phyloP scores from a whole-genome alignment of 1,140 invertebrate genomes.

The Lepidurus packardi region DNA sequence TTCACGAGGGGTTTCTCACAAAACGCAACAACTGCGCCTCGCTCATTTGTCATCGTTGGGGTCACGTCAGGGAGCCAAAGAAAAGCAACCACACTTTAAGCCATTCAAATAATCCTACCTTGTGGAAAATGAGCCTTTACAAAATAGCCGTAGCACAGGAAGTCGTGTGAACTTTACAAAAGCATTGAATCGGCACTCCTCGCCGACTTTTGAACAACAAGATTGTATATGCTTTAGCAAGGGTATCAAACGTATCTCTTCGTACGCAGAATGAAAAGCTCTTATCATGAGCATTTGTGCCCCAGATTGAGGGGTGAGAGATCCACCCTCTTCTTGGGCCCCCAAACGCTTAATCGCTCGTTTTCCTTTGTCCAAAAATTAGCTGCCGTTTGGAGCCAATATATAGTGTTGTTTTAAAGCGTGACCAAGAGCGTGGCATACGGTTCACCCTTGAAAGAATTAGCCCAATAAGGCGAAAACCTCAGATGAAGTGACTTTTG shows the following conservation, averaged over 20 bases:
- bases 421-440: background rate
- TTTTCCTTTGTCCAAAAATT: constrained; percentile 10
- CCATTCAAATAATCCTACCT: constrained; percentile 22
- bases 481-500: too few species aligned
- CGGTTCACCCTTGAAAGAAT: too few species aligned
- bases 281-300: constrained; percentile 9
- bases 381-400: constrained; percentile 4
- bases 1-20: background rate
- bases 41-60: constrained; percentile 21
- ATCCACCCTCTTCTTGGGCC: background rate
- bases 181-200: constrained; percentile 13
- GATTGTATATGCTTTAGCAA: background rate
- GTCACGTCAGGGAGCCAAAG: background rate
- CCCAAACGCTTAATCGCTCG: constrained; percentile 2
- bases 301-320: background rate
- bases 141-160: background rate
- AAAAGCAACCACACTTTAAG: background rate
- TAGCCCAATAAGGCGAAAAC: too few species aligned
- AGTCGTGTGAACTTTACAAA: constrained; percentile 19
- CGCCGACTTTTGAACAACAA: constrained; percentile 12
- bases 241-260: background rate
- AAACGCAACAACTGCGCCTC: constrained; percentile 17
- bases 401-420: background rate
- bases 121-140: constrained; percentile 3
- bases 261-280: constrained; percentile 5